phyloP scores from a whole-genome alignment of 1,140 invertebrate species.

The Pogonomyrmex californicus region DNA sequence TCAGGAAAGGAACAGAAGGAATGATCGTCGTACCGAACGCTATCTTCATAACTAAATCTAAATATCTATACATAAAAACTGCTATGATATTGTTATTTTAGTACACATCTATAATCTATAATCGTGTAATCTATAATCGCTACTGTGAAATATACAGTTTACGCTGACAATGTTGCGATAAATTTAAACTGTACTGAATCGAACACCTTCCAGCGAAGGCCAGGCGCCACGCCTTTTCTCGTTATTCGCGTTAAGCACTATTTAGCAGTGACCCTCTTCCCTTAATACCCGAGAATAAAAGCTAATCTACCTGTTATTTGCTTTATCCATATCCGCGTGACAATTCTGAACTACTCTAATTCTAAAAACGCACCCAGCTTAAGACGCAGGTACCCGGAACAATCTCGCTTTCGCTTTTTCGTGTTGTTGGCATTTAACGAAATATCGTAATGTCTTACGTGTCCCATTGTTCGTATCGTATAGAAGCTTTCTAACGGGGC shows the following conservation, averaged over 20 bases:
- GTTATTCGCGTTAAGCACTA: neutral
- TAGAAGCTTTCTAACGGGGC: neutral
- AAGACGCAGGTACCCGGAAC: neutral
- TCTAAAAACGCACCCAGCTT: constrained; percentile 21
- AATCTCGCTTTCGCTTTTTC: neutral
- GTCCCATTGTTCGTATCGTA: constrained; percentile 76
- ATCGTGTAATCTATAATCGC: neutral
- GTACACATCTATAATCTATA: no score
- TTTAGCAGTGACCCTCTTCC: constrained; percentile 20
- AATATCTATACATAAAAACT: neutral
- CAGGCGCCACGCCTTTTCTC: neutral
- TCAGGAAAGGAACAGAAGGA: neutral
- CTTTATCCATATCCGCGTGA: constrained; percentile 5
- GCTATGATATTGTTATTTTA: neutral
- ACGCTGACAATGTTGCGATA: neutral
- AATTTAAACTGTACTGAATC: neutral
- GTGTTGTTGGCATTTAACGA: constrained; percentile 17
- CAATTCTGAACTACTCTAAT: constrained; percentile 33
- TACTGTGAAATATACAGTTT: neutral
- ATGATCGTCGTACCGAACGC: neutral
- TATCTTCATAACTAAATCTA: neutral
- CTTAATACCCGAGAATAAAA: neutral
- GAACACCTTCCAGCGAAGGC: no score
- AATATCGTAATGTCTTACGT: constrained; percentile 84
- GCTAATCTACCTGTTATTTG: constrained; percentile 1